phyloP scores from a whole-genome alignment of 2,888 invertebrate genomes.

The Drosophila neonasuta region DNA sequence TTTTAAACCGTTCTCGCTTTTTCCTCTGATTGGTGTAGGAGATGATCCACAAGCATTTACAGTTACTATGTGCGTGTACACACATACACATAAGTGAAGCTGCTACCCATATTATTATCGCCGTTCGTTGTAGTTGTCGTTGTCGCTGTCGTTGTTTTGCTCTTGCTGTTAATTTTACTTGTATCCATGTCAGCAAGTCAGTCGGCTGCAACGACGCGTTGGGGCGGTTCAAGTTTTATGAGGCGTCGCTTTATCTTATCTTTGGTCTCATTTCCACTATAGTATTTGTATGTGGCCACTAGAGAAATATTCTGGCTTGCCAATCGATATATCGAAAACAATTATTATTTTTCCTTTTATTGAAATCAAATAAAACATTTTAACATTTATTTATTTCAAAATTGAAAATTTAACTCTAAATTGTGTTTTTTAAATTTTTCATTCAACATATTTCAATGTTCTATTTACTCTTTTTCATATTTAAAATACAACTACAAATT shows the following conservation, averaged over 20 bases:
- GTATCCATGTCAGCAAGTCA: slow-evolving; percentile 53
- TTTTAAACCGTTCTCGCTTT: slow-evolving; percentile 31
- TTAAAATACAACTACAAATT: no score
- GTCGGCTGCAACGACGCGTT: slow-evolving; percentile 20
- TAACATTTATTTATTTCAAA: no score
- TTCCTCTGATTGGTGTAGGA: slow-evolving; percentile 31
- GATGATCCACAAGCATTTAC: slow-evolving; percentile 43
- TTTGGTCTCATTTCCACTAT: slow-evolving; percentile 21
- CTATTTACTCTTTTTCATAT: no score
- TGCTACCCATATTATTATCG: slow-evolving; percentile 23
- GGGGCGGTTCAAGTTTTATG: slow-evolving; percentile 50
- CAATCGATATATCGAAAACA: slow-evolving; percentile 12
- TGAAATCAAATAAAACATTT: no score
- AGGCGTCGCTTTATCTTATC: slow-evolving; percentile 46
- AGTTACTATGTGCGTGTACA: slow-evolving; percentile 38
- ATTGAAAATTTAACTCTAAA: no score
- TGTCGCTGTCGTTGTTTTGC: slow-evolving; percentile 4
- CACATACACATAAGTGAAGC: slow-evolving; percentile 21
- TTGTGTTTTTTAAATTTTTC: no score
- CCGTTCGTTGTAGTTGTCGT: slow-evolving; percentile 8
- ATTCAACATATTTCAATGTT: no score
- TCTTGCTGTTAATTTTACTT: slow-evolving; percentile 53
- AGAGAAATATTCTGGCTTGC: neutral
- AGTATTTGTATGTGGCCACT: slow-evolving; percentile 4
- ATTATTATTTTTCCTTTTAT: no score